Conservation (phyloP, 2,888 invertebrate genomes). For the Philhelius pedissequus region DNA sequence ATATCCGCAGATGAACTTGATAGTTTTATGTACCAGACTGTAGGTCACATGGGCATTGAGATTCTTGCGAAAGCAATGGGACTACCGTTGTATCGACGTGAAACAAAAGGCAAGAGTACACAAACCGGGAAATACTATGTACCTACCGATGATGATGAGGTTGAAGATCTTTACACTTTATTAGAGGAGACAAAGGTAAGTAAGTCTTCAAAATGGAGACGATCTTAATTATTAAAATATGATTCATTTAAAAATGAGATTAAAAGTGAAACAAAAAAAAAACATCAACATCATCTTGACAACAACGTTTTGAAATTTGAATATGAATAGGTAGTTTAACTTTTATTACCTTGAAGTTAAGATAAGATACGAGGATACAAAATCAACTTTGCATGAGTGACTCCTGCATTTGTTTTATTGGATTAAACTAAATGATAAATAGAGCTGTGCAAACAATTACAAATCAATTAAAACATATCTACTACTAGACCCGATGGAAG, state of each 20-base stretch:
- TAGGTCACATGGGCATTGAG: slow-evolving; percentile 96
- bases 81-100: slow-evolving; percentile 91
- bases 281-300: no score
- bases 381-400: background rate
- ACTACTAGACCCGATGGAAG: background rate
- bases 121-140: slow-evolving; percentile 88
- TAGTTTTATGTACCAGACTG: slow-evolving; percentile 99
- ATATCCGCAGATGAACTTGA: slow-evolving; percentile 88
- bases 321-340: background rate
- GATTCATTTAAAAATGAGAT: slow-evolving; percentile 3
- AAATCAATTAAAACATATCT: background rate
- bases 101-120: slow-evolving; percentile 91
- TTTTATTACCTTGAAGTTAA: background rate
- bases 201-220: slow-evolving; percentile 65
- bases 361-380: background rate
- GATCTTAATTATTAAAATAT: background rate
- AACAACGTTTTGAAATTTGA: background rate
- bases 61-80: slow-evolving; percentile 96
- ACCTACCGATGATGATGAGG: slow-evolving; percentile 93
- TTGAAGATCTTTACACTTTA: slow-evolving; percentile 95
- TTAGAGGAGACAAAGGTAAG: slow-evolving; percentile 80
- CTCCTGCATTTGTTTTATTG: background rate
- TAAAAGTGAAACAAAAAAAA: background rate
- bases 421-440: background rate
- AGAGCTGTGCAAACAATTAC: background rate